Evolutionary conservation across 2,888 invertebrate species (phyloP), one percentile per base, ranked within the genome.

Genomic region (Sarcophaga variegata): DNA sequence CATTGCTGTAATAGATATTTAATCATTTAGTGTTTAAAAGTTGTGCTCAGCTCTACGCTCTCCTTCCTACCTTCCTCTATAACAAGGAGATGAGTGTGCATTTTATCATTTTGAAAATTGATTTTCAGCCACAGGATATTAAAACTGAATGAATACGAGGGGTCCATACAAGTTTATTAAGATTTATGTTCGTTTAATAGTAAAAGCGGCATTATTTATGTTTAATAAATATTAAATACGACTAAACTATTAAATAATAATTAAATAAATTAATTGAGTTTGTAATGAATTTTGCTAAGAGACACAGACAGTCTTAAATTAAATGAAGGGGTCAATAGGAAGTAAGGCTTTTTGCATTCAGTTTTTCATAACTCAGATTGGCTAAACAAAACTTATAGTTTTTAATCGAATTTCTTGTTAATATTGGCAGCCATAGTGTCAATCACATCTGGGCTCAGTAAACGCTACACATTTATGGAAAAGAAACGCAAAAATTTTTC

Each of bases 91-190:
- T 82, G 82, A 66, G 78, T 79, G 66, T 60, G 66, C 66, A 59
- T 69, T 74, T 62, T 70, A 81, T 81, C 54, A 75, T 60, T 85
- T 78, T 64, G 3, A 78, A 37, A 81, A 78, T 85, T 81, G 69
- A 81, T 62, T 69, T 54, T 63, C 54, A 77, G 81, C 81, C 74
- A 70, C 67, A 81, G 85, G 85, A 85, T 85, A 85, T 85, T 70
- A 81, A 72, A 49, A 67, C 71, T 83, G 71, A 81, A 70, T 80
- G 71, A 4, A 54, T 14, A n/a, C 10, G 22, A 17, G 62, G 3
- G 10, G 1, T 20, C 67, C 17, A 54, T 64, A 64, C 47, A 79
- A 80, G 74, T 84, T 84, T 70, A 60, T 80, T 75, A 75, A 75
- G 75, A 84, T 75, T 80, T 84, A 84, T 84, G 5, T 3, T 4